Evolutionary conservation across 2,888 invertebrate species (phyloP).

Genomic region (Halocaridina rubra): DNA sequence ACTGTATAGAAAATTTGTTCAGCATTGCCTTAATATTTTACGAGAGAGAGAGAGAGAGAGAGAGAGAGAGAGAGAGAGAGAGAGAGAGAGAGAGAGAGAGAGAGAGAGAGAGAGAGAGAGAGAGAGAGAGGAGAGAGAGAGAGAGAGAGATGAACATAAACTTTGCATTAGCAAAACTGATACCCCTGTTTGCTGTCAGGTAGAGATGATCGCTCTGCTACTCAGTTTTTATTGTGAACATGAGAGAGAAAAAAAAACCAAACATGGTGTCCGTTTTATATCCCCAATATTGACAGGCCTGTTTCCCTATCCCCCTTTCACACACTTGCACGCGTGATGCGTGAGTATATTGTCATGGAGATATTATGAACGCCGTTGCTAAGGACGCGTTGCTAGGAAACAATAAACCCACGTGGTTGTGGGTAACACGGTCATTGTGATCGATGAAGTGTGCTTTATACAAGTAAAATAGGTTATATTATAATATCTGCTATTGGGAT

Average conservation of each 20-base stretch:
- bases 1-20: background rate
- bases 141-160: background rate
- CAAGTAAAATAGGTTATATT: too few species aligned
- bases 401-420: background rate
- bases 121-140: background rate
- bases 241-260: background rate
- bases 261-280: background rate
- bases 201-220: too few species aligned
- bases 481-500: too few species aligned
- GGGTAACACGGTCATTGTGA: too few species aligned
- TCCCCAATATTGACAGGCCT: background rate
- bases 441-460: too few species aligned
- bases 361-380: background rate
- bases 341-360: background rate
- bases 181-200: too few species aligned
- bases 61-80: conserved; percentile 10
- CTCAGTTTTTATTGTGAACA: background rate
- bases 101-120: conserved; percentile 12
- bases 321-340: background rate
- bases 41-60: background rate
- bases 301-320: background rate
- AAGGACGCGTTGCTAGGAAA: background rate
- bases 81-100: conserved; percentile 5
- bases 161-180: background rate
- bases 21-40: background rate